These are phyloP conservation scores for Drosophila lacicola DNA, from an alignment of 2,888 invertebrate genomes.

Conservation along the genomic window DNA sequence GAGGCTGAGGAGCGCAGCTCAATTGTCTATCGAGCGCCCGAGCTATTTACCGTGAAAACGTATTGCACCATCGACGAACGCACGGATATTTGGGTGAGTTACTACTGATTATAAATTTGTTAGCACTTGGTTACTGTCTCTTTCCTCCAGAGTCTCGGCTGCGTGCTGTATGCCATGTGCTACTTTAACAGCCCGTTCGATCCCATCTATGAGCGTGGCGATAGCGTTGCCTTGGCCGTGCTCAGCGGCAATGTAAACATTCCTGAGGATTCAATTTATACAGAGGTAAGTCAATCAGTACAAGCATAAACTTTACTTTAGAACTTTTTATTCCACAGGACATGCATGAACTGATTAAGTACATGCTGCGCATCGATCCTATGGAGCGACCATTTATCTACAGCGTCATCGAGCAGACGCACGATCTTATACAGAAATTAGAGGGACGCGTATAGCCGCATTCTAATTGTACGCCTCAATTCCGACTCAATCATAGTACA, in stretches of 20 bases:
- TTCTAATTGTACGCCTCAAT: constrained; percentile 15
- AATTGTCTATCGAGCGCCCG: constrained; percentile 95
- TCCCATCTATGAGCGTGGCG: constrained; percentile 92
- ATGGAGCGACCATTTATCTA: constrained; percentile 92
- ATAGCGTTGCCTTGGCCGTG: constrained; percentile 94
- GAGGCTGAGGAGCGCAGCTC: constrained; percentile 93
- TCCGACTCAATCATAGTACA: constrained; percentile 50
- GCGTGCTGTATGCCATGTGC: constrained; percentile 93
- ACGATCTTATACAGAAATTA: constrained; percentile 87
- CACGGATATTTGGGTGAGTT: constrained; percentile 91
- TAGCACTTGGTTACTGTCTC: neutral
- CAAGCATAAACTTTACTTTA: neutral
- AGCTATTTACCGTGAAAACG: constrained; percentile 93
- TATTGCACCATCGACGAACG: constrained; percentile 92
- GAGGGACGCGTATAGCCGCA: constrained; percentile 87
- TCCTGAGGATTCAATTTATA: constrained; percentile 89
- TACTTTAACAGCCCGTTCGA: constrained; percentile 95
- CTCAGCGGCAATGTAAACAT: constrained; percentile 90
- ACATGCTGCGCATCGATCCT: constrained; percentile 90
- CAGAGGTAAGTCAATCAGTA: constrained; percentile 82
- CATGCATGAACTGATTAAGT: constrained; percentile 89
- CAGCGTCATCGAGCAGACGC: constrained; percentile 88
- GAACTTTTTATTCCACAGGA: constrained; percentile 85
- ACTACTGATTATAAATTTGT: no score
- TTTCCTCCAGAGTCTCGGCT: constrained; percentile 90